Evolutionary conservation across 23 tunicate species (phyloP).

Genomic region (Pegea sp.): DNA sequence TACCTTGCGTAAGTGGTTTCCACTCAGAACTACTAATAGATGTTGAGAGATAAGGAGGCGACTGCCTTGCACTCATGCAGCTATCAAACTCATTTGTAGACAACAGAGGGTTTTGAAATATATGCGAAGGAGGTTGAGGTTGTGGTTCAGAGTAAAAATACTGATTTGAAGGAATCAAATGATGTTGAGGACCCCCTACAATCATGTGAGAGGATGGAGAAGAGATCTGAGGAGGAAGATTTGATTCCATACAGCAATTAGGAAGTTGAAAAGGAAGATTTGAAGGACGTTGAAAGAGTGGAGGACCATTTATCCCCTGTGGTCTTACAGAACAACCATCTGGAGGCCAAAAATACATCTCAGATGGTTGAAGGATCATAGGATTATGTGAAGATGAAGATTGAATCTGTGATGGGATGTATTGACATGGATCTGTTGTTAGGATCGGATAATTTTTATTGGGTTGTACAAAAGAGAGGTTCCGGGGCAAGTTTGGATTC

Average conservation of each 20-base stretch:
- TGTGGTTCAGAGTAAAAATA: neutral
- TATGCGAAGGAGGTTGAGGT: constrained; percentile 15
- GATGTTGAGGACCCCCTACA: constrained; percentile 3
- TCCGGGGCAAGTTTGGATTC: neutral
- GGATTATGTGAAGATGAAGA: too few relatives aligned
- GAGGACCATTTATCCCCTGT: too few relatives aligned
- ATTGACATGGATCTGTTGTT: too few relatives aligned
- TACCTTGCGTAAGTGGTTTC: neutral
- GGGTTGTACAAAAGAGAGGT: constrained; percentile 1
- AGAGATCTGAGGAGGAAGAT: neutral
- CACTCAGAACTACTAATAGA: neutral
- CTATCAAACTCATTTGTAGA: neutral
- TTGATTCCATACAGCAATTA: too few relatives aligned
- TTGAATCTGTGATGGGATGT: too few relatives aligned
- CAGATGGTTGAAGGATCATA: too few relatives aligned
- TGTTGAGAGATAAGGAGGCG: constrained; percentile 53
- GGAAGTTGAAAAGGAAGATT: too few relatives aligned
- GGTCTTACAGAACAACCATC: too few relatives aligned
- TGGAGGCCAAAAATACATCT: too few relatives aligned
- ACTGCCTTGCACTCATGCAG: too few relatives aligned
- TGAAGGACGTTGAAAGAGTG: too few relatives aligned
- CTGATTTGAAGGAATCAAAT: neutral
- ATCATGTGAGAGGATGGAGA: constrained; percentile 2
- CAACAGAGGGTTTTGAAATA: constrained; percentile 10
- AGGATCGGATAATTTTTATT: too few relatives aligned